Evolutionary conservation across 1,140 invertebrate species (phyloP).

Genomic region (Augochlora pura): DNA sequence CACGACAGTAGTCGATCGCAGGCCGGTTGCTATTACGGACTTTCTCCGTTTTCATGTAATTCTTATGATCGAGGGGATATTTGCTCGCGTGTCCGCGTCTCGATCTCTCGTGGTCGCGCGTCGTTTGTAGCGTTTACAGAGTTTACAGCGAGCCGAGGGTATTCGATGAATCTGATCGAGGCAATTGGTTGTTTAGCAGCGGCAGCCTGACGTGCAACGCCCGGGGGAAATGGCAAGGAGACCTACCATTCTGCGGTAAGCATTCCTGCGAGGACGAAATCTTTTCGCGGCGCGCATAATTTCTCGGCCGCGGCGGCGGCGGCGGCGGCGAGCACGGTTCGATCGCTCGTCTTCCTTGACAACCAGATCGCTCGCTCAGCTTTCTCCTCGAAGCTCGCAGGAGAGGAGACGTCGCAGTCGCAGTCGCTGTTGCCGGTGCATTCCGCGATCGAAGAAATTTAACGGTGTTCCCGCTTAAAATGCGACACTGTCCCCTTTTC

Average conservation of each 20-base stretch:
- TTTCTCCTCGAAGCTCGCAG: constrained; percentile 14
- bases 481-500: neutral
- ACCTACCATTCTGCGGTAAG: constrained; percentile 91
- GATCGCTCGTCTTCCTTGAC: constrained; percentile 8
- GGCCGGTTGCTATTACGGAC: constrained; percentile 8
- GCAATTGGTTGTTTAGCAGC: constrained; percentile 72
- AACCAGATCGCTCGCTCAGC: constrained; percentile 11
- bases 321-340: neutral
- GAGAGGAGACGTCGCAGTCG: neutral
- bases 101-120: constrained; percentile 23
- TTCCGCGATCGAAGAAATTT: constrained; percentile 27
- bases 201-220: constrained; percentile 84
- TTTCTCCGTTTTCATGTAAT: constrained; percentile 52
- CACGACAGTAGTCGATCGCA: constrained; percentile 20
- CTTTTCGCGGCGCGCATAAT: neutral
- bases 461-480: constrained; percentile 22
- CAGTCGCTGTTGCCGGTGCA: too few relatives aligned
- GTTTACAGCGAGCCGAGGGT: neutral
- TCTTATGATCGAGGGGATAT: constrained; percentile 14
- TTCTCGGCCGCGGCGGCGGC: neutral
- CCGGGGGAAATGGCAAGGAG: constrained; percentile 88
- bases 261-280: constrained; percentile 20
- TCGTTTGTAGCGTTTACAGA: neutral
- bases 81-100: constrained; percentile 1
- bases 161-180: constrained; percentile 10